Base-by-base conservation (phyloP, 2,888 invertebrate species). In the Leptogaster cylindrica region DNA sequence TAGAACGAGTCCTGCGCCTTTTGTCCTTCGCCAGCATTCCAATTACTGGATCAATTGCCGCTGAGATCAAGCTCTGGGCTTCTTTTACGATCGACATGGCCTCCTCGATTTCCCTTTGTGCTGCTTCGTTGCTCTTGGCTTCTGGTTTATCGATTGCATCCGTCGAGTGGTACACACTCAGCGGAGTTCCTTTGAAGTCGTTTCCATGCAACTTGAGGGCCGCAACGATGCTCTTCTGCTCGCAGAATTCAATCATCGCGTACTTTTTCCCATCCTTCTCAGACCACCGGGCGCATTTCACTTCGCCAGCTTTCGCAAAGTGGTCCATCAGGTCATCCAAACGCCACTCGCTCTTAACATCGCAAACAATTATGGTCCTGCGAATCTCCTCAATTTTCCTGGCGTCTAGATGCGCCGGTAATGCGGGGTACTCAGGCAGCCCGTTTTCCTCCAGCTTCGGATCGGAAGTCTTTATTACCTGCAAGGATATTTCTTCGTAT, bases 31-130 rank as follows among this genome's bases (percentile, higher is more conserved):
- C 91, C 20, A 93, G 80, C 82, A 93, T 87, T 4, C 93, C 93
- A 74, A 93, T 93, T 65, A 93, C 92, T 0, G 93, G 93, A 82
- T 94, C 95, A 71, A 96, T 94, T 10, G 95, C 93, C 6, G 95
- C 96, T 0, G 95, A 93, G 71, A 97, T 95, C 75, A 96, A 86
- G 78, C 92, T 93, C 80, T 97, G 96, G 0, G 96, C 96, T 82
- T 97, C 97, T 77, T 95, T 95, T 0, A 97, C 95, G 70, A 96
- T 85, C 48, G 94, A 92, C 95, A 99, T 96, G 0, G 96, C 97
- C 79, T 96, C 96, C 79, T 97, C 96, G 66, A 97, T 95, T 82
- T 97, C 97, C 46, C 92, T 88, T 76, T 96, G 93, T 0, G 96
- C 96, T 1, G 95, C 95, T 78, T 96, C 95, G 77, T 95, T 95